A percentile compares a stretch with the other conserved stretches of the same genome.
phyloP scores from a whole-genome alignment of 2,888 invertebrate species.

The Gibbula magus region DNA sequence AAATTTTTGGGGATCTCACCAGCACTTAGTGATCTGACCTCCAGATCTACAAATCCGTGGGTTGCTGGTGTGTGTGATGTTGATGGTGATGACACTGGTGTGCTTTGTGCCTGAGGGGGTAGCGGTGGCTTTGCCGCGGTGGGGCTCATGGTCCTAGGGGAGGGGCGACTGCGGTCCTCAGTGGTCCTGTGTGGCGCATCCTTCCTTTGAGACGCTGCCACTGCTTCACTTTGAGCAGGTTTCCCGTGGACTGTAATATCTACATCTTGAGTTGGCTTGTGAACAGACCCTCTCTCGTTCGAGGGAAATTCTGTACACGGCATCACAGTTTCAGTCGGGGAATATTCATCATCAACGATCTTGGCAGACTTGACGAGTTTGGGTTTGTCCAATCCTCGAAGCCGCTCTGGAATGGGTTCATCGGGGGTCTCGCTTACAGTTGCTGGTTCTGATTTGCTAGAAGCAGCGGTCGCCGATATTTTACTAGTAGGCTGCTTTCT shows the following conservation, averaged over 20 bases:
- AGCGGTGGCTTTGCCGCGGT: conserved; percentile 42
- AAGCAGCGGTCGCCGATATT: background rate
- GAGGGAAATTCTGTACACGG: conserved; percentile 38
- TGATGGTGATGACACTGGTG: conserved; percentile 37
- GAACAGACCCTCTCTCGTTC: conserved; percentile 5
- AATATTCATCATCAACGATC: conserved; percentile 43
- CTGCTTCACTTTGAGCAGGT: background rate
- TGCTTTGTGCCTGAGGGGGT: conserved; percentile 34
- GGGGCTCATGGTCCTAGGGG: conserved; percentile 32
- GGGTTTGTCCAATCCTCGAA: conserved; percentile 33
- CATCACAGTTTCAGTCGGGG: conserved; percentile 46
- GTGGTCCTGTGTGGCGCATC: background rate
- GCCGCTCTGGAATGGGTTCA: conserved; percentile 58
- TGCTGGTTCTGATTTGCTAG: background rate
- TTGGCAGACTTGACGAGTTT: conserved; percentile 33
- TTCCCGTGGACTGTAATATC: conserved; percentile 19
- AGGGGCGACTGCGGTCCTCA: conserved; percentile 25
- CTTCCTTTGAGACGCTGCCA: background rate
- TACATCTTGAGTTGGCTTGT: conserved; percentile 14
- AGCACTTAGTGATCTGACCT: conserved; percentile 41
- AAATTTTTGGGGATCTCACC: conserved; percentile 30
- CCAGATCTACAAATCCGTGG: conserved; percentile 25
- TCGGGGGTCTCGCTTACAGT: conserved; percentile 58
- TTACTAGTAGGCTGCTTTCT: background rate
- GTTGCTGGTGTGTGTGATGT: conserved; percentile 38